Evolutionary conservation across 2,888 invertebrate genomes (phyloP).

Genomic region (Sicus ferrugineus): DNA sequence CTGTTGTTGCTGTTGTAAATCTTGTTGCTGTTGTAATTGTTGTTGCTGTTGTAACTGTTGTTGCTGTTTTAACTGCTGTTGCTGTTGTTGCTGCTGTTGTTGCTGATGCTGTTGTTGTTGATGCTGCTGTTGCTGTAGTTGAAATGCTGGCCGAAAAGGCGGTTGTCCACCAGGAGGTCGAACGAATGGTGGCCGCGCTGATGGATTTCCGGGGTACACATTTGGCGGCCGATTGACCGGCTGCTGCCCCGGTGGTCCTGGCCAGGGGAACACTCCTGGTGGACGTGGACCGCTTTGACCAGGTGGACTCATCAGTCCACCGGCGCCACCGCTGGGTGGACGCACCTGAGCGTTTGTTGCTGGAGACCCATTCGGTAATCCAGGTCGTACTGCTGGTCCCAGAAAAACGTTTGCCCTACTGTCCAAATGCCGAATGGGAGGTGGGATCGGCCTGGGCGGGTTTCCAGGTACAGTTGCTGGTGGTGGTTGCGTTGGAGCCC

Average conservation of each 20-base stretch:
- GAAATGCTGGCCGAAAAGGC: slow-evolving; percentile 45
- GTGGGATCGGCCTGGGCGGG: slow-evolving; percentile 53
- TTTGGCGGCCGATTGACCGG: slow-evolving; percentile 51
- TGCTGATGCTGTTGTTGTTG: slow-evolving; percentile 45
- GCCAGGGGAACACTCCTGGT: slow-evolving; percentile 55
- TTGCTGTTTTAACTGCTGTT: slow-evolving; percentile 43
- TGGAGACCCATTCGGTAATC: slow-evolving; percentile 48
- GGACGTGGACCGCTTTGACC: slow-evolving; percentile 58
- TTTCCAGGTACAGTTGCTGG: slow-evolving; percentile 43
- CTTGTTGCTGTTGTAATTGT: no score
- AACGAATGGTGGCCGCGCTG: slow-evolving; percentile 45
- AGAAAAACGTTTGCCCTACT: slow-evolving; percentile 64
- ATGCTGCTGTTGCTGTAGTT: slow-evolving; percentile 42
- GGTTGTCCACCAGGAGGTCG: slow-evolving; percentile 47
- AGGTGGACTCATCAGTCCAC: slow-evolving; percentile 55
- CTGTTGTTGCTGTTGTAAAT: slow-evolving; percentile 48
- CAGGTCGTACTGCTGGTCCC: slow-evolving; percentile 47
- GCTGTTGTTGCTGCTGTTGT: slow-evolving; percentile 46
- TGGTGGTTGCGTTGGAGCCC: slow-evolving; percentile 51
- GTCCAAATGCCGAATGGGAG: slow-evolving; percentile 64
- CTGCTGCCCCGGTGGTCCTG: slow-evolving; percentile 43
- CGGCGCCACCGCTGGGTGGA: slow-evolving; percentile 42
- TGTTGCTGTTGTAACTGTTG: no score
- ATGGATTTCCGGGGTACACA: slow-evolving; percentile 47
- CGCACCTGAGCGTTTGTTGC: slow-evolving; percentile 53